Conservation (phyloP, 2,888 invertebrate species). For the Neuroscelio doddi region DNA sequence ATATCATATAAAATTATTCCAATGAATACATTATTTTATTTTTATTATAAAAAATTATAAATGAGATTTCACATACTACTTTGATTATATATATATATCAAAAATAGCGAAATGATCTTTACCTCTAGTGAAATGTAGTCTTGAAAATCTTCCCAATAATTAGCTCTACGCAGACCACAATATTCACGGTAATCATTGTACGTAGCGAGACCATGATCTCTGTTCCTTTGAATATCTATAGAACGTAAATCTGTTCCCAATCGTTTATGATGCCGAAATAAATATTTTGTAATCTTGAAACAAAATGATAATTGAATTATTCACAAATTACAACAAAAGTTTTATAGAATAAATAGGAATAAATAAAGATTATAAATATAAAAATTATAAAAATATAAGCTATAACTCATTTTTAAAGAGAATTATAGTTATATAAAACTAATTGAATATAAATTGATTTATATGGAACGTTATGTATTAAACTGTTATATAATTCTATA, state of each 20-base stretch:
- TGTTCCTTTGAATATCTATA: constrained; percentile 87
- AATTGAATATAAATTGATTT: no score
- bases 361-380: constrained; percentile 55
- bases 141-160: constrained; percentile 79
- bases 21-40: no score
- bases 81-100: no score
- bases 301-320: not conserved
- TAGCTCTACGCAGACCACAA: constrained; percentile 82
- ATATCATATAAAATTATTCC: no score
- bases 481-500: no score
- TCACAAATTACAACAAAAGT: constrained; percentile 1
- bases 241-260: constrained; percentile 88
- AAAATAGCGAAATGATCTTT: no score
- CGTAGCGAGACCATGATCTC: constrained; percentile 88
- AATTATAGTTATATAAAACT: no score
- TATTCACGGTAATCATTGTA: constrained; percentile 85
- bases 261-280: constrained; percentile 80
- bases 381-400: no score
- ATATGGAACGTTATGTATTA: no score
- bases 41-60: no score
- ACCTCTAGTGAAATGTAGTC: constrained; percentile 56
- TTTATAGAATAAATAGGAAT: not conserved
- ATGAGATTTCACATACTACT: no score
- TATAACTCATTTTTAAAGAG: no score
- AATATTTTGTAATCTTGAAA: constrained; percentile 77